Evolutionary conservation across 2,797 vertebrate species (phyloP).

Genomic region (Chelon auratus): DNA sequence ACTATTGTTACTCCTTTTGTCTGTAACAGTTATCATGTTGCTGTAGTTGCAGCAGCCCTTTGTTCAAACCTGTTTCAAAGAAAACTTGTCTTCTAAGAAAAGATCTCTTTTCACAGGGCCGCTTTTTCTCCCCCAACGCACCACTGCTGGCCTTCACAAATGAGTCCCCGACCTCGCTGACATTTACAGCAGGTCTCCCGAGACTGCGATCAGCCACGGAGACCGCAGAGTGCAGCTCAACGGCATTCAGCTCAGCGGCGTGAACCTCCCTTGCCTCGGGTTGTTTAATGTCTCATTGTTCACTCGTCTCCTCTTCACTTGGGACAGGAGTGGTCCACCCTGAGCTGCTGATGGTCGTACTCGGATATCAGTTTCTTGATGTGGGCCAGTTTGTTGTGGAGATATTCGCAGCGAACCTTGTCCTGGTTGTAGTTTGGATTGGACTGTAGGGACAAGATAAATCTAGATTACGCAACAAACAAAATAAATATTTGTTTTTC

Average conservation of each 20-base stretch:
- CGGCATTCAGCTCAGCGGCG: constrained; percentile 34
- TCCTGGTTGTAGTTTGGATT: constrained; percentile 93
- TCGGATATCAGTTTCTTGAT: constrained; percentile 94
- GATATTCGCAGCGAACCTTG: constrained; percentile 93
- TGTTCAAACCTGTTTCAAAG: constrained; percentile 2
- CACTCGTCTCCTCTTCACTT: constrained; percentile 35
- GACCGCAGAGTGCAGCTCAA: constrained; percentile 7
- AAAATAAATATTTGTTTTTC: too few relatives aligned
- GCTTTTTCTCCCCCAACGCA: neutral
- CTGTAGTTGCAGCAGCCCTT: constrained; percentile 13
- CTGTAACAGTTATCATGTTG: constrained; percentile 13
- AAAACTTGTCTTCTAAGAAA: constrained; percentile 8
- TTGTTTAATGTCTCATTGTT: neutral
- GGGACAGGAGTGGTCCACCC: constrained; percentile 37
- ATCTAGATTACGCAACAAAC: neutral
- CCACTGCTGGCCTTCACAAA: constrained; percentile 10
- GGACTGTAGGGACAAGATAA: constrained; percentile 77
- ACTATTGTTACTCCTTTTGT: neutral
- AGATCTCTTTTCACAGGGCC: neutral
- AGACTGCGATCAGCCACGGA: constrained; percentile 6
- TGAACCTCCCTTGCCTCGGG: constrained; percentile 17
- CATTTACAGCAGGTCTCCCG: constrained; percentile 20
- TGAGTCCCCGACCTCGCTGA: constrained; percentile 8
- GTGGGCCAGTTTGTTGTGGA: constrained; percentile 96
- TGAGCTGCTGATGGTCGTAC: constrained; percentile 90